Percentiles rank a stretch among this genome's conserved stretches.
Conservation (phyloP, 2,797 vertebrate genomes). For the Gallinago nigripennis region DNA sequence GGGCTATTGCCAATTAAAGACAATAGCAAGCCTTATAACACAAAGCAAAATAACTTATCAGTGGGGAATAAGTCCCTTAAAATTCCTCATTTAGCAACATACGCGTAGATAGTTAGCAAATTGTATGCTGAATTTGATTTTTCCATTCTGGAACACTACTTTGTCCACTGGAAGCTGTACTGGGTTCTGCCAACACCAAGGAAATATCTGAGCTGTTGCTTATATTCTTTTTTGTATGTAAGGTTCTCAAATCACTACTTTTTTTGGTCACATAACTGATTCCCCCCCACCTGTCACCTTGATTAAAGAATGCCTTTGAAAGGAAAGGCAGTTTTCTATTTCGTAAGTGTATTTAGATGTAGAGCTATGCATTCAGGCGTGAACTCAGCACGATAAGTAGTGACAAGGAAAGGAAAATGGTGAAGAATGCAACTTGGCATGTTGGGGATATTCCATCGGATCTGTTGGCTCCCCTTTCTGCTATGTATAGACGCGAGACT, state of each 20-base stretch:
- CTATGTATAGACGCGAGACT: background rate
- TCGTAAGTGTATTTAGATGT: background rate
- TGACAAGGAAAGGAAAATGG: slow-evolving; percentile 8
- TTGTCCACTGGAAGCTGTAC: background rate
- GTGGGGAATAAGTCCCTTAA: background rate
- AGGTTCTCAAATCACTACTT: background rate
- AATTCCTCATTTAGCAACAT: background rate
- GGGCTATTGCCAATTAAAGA: background rate
- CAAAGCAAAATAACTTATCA: background rate
- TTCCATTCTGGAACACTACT: background rate
- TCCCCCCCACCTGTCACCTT: slow-evolving; percentile 4
- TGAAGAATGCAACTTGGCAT: background rate
- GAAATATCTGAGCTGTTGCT: background rate
- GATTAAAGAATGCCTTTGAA: slow-evolving; percentile 13
- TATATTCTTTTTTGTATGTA: background rate
- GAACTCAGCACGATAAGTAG: background rate
- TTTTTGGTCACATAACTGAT: background rate
- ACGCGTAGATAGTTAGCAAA: background rate
- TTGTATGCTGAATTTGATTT: background rate
- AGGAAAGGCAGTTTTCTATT: background rate
- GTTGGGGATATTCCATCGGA: background rate
- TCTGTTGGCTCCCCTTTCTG: background rate
- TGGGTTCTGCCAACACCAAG: background rate
- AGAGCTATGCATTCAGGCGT: background rate
- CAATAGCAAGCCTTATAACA: background rate